Percentiles rank a stretch among this genome's conserved stretches.
phyloP scores from a whole-genome alignment of 2,797 vertebrate genomes.

The Sebastolobus altivelis region DNA sequence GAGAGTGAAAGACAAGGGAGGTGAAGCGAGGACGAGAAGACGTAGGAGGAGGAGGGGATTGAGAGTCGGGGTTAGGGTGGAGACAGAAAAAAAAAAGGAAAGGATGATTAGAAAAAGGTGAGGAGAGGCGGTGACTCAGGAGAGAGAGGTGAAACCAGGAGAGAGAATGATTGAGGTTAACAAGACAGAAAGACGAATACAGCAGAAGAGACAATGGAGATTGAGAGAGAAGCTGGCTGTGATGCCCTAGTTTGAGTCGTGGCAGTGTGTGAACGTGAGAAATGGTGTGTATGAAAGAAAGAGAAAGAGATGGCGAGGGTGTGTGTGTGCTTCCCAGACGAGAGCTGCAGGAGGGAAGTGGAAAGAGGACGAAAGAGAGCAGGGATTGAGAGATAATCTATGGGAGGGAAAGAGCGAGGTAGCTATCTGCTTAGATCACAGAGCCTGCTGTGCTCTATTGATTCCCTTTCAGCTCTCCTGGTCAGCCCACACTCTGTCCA shows the following conservation, averaged over 20 bases:
- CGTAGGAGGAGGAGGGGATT: constrained; percentile 25
- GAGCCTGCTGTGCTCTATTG: constrained; percentile 65
- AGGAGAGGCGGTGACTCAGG: constrained; percentile 49
- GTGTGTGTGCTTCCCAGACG: constrained; percentile 35
- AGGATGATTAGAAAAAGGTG: constrained; percentile 52
- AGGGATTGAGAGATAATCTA: constrained; percentile 73
- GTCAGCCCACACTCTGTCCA: constrained; percentile 58
- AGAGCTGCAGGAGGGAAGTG: constrained; percentile 25
- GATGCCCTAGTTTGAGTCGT: constrained; percentile 75
- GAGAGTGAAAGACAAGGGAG: constrained; percentile 44
- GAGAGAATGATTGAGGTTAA: constrained; percentile 54
- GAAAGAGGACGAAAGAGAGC: constrained; percentile 51
- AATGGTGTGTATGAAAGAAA: constrained; percentile 35
- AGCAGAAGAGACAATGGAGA: constrained; percentile 56
- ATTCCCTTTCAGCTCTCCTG: constrained; percentile 64
- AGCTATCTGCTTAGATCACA: constrained; percentile 77
- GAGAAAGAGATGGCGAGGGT: constrained; percentile 29
- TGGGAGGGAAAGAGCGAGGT: constrained; percentile 56
- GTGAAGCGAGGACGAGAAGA: constrained; percentile 32
- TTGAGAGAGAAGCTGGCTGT: constrained; percentile 45
- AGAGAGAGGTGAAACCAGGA: constrained; percentile 33
- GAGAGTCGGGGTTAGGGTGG: constrained; percentile 24
- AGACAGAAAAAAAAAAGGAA: constrained; percentile 18
- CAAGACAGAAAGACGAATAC: constrained; percentile 55
- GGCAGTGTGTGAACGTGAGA: constrained; percentile 49